phyloP scores from a whole-genome alignment of 23 tunicate genomes.

The Aplidium turbinatum region DNA sequence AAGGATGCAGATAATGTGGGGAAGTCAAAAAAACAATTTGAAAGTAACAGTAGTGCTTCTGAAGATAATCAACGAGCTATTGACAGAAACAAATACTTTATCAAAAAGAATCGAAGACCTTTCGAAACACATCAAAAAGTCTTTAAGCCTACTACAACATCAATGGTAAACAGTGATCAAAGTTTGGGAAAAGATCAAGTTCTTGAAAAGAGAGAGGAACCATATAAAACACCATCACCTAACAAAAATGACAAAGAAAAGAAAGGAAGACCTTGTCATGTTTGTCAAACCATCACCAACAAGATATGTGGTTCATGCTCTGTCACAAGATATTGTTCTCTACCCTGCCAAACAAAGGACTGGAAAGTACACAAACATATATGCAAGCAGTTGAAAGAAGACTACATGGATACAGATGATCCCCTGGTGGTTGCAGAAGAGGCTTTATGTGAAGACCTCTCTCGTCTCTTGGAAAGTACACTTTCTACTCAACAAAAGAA shows the following conservation, averaged over 20 bases:
- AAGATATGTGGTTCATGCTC: constrained; percentile 24
- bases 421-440: constrained; percentile 10
- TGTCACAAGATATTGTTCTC: constrained; percentile 42
- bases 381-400: constrained; percentile 18
- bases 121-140: background rate
- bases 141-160: no score
- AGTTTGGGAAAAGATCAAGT: background rate
- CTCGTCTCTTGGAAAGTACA: no score
- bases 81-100: no score
- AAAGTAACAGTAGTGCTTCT: no score
- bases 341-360: constrained; percentile 49
- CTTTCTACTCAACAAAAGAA: no score
- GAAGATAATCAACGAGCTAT: no score
- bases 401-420: constrained; percentile 2
- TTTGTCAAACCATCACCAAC: constrained; percentile 15
- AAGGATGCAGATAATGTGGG: no score
- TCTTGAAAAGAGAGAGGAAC: background rate
- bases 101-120: background rate
- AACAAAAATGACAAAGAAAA: background rate
- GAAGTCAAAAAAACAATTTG: no score
- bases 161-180: no score
- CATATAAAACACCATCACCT: background rate
- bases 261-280: constrained; percentile 9
- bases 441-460: constrained; percentile 14
- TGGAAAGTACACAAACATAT: constrained; percentile 57